Conservation (phyloP, 35 echinoderm and acorn worm species). For the Ophioderma brevispina region DNA sequence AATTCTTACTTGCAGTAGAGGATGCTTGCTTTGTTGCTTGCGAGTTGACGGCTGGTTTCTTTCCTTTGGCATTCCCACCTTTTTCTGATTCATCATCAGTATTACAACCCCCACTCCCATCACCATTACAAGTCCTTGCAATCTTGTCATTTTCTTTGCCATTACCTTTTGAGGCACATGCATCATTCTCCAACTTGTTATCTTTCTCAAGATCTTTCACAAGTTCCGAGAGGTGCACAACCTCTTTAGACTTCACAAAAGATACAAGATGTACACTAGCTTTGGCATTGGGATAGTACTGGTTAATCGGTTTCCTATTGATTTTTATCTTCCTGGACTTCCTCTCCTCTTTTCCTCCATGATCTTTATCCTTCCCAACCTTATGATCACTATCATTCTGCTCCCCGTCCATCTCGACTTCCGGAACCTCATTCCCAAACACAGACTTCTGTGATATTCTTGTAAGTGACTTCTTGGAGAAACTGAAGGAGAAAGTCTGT, state of each 20-base stretch:
- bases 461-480: slow-evolving; percentile 38
- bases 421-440: slow-evolving; percentile 6
- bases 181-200: not conserved
- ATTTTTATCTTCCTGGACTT: slow-evolving; percentile 46
- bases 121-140: not conserved
- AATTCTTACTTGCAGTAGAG: not conserved
- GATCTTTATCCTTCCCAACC: slow-evolving; percentile 2
- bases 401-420: not conserved
- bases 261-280: slow-evolving; percentile 9
- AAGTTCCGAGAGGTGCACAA: not conserved
- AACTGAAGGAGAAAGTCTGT: slow-evolving; percentile 33
- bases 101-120: not conserved
- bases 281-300: slow-evolving; percentile 20
- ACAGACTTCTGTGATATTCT: slow-evolving; percentile 14
- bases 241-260: slow-evolving; percentile 24
- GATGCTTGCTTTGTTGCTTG: not conserved
- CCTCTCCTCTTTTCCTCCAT: slow-evolving; percentile 3
- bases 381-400: not conserved
- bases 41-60: not conserved
- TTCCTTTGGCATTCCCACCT: not conserved
- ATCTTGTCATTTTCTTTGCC: slow-evolving; percentile 10
- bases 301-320: not conserved
- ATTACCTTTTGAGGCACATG: not conserved
- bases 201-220: not conserved
- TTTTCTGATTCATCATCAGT: not conserved